phyloP scores from a whole-genome alignment of 2,113 vertebrate genomes.

The Verasper variegatus region DNA sequence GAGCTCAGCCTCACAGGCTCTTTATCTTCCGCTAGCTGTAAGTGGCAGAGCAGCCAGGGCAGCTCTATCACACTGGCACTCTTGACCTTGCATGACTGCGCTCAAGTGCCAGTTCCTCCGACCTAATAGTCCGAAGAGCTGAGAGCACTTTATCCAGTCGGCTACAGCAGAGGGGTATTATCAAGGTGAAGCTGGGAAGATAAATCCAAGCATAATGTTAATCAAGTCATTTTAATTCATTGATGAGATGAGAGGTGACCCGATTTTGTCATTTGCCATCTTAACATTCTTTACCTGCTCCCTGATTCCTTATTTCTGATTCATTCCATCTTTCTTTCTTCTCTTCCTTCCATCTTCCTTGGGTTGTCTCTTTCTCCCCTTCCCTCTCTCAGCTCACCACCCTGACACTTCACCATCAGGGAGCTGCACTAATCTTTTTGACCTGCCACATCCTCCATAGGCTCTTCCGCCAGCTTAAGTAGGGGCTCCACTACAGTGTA shows the following conservation, averaged over 20 bases:
- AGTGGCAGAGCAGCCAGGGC: slow-evolving; percentile 49
- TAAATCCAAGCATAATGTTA: not conserved
- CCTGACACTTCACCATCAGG: slow-evolving; percentile 56
- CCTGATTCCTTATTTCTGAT: not conserved
- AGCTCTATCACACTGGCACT: slow-evolving; percentile 56
- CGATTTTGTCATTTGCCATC: not conserved
- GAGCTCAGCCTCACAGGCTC: slow-evolving; percentile 48
- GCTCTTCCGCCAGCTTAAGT: slow-evolving; percentile 59
- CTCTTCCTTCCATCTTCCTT: not conserved
- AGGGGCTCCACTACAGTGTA: slow-evolving; percentile 34
- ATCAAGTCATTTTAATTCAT: not conserved
- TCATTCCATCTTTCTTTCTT: not conserved
- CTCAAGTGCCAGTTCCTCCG: slow-evolving; percentile 44
- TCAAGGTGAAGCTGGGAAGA: not conserved
- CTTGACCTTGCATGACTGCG: slow-evolving; percentile 71
- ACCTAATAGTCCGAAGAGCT: slow-evolving; percentile 27
- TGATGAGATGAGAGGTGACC: not conserved
- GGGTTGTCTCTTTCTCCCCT: not conserved
- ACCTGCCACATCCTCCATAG: slow-evolving; percentile 60
- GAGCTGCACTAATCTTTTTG: slow-evolving; percentile 65
- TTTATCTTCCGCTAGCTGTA: slow-evolving; percentile 64
- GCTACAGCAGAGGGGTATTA: slow-evolving; percentile 2
- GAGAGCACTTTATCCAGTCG: slow-evolving; percentile 43
- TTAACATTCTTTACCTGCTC: not conserved
- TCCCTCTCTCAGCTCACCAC: slow-evolving; percentile 22